Base-by-base conservation (phyloP, 23 tunicate species). In the Halocynthia roretzi region DNA sequence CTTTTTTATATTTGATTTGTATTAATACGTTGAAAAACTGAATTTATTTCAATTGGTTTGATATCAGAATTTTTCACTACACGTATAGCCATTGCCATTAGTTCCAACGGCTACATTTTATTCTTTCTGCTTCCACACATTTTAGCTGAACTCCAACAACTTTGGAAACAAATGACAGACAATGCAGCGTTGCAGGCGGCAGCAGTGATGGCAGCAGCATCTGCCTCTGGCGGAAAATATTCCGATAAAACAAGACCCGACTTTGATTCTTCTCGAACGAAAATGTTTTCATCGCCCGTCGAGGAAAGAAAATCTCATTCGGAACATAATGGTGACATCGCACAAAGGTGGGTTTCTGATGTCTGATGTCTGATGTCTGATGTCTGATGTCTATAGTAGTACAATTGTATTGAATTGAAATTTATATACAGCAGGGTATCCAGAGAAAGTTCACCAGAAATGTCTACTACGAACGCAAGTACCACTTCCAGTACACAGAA, bases 391-490 rank as follows among this genome's bases (percentile, higher is more conserved):
- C n/a, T 1, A 14, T 14, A 58, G 63, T 58, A 14, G 63, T 14
- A 58, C 63, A 58, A 2, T 58, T 58, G 63, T 58, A 58, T 0
- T 22, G 50, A 19, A 71, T 22, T 54, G 5, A 71, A 44, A 5
- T 53, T 56, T 74, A 11, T 15, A 10, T 8, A 18, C 8, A 51
- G 20, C 55, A 79, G 85, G 18, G 31, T 64, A 6, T 81, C 92
- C 49, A 55, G 85, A 54, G 92, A 86, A 52, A 76, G 92, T 31
- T 49, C 85, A 19, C 92, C 92, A 10, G 92, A 76, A 22, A 17
- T 68, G 2, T 12, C 31, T 17, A 21, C 23, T 68, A 50, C 75
- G 8, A 8, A 74, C 44, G 10, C 62, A 11, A 19, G 14, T 17
- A 12, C 2, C 58, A 71, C 1, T 1, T 56, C 50, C 56, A 49